Conservation (phyloP, 2,113 vertebrate genomes). For the Pachyramphus minor region DNA sequence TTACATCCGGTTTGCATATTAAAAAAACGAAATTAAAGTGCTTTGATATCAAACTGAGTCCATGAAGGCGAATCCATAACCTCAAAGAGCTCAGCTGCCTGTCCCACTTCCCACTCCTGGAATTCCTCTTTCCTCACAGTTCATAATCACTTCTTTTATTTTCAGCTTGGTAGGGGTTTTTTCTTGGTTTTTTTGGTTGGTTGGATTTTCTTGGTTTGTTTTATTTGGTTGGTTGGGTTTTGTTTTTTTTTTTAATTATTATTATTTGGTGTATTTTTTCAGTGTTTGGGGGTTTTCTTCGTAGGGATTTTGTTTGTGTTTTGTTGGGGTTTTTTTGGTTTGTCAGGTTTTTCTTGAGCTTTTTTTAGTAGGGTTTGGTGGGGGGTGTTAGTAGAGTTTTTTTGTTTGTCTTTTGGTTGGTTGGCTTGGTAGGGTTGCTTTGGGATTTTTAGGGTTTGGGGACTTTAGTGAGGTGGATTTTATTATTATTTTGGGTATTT, state of each 20-base stretch:
- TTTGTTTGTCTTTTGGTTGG: too few species aligned
- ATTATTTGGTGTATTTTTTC: too few species aligned
- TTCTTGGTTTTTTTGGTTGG: not conserved
- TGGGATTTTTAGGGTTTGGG: too few species aligned
- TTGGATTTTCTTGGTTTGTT: not conserved
- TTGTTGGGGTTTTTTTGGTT: not conserved
- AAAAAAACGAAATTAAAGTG: not conserved
- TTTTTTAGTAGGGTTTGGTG: too few species aligned
- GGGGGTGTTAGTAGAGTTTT: too few species aligned
- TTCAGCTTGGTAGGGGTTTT: rapidly evolving
- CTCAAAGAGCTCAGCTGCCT: not conserved
- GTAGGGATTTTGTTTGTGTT: too few species aligned
- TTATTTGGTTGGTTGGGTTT: not conserved
- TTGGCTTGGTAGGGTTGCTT: too few species aligned
- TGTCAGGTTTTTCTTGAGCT: too few species aligned
- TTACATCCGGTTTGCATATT: not conserved
- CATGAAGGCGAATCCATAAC: rapidly evolving
- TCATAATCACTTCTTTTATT: not conserved
- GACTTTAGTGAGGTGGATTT: too few species aligned
- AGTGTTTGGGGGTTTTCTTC: too few species aligned
- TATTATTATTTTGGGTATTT: too few species aligned
- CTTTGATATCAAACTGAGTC: not conserved
- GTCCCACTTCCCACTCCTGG: not conserved
- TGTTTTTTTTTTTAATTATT: not conserved
- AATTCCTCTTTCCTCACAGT: not conserved